Base-by-base conservation (phyloP, 1,140 invertebrate species). In the Arion vulgaris region DNA sequence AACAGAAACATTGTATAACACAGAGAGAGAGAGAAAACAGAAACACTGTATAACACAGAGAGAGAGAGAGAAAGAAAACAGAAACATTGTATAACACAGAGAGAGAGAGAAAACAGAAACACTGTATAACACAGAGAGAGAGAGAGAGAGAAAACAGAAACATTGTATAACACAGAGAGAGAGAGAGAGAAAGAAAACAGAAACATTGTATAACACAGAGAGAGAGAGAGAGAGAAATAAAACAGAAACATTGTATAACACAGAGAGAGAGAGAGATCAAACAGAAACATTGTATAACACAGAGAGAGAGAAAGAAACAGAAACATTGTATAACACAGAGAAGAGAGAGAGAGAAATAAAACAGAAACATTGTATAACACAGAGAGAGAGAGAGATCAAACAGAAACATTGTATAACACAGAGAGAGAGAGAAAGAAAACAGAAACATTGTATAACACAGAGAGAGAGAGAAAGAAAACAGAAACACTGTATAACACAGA, bases 21-120 rank as follows among this genome's bases (percentile, higher is more conserved):
- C 36, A 49, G n/a, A 71, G 9, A 71, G 68, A 71, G 68, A 71
- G 68, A 71, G 5, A 71, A 28, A 71, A 23, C n/a, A n/a, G n/a
- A n/a, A n/a, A n/a, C n/a, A n/a, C n/a, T n/a, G 41, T 45, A 15
- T 7, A 15, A 45, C 41, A 57, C 51, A 57, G 51, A 57, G 9
- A 57, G 51, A 57, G 51, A 57, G 51, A 57, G 2, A 57, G 51
- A 57, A 19, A 57, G 5, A 57, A 57, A 19, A 57, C 4, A 57
- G 51, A 26, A 4, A 57, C 9, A 57, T 26, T 57, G 51, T 23
- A 23, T 15, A 4, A 57, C 26, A 71, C 32, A 71, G 32, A 71
- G 1, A 71, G 68, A 71, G 68, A 71, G n/a, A 71, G 9, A 71
- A 28, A 71, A 28, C n/a, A n/a, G n/a, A n/a, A n/a, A n/a, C n/a